These are phyloP conservation scores for Augochlorella aurata DNA, from an alignment of 2,888 invertebrate species.

Conservation along the genomic window DNA sequence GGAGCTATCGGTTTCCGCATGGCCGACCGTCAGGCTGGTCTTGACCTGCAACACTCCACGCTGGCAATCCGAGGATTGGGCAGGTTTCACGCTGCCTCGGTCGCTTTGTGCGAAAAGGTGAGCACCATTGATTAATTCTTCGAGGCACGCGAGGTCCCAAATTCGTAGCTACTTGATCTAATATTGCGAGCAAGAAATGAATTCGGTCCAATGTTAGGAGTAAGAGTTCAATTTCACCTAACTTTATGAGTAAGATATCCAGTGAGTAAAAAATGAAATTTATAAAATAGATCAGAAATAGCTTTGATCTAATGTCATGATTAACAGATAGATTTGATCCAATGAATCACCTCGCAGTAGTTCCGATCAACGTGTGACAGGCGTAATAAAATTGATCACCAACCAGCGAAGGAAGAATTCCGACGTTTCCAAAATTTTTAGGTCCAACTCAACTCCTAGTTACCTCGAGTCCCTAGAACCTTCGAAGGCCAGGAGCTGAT, in stretches of 20 bases:
- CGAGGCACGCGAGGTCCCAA: too few relatives aligned
- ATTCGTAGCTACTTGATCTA: too few relatives aligned
- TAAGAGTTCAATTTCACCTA: too few relatives aligned
- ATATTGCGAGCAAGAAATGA: too few relatives aligned
- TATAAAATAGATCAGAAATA: too few relatives aligned
- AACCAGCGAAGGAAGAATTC: background rate
- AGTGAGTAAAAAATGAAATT: too few relatives aligned
- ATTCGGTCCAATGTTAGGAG: too few relatives aligned
- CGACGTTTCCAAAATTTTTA: background rate
- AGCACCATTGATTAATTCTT: background rate
- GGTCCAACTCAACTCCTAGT: background rate
- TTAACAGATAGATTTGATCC: too few relatives aligned
- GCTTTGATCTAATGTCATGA: too few relatives aligned
- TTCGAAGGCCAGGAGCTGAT: background rate
- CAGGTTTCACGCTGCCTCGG: conserved; percentile 84
- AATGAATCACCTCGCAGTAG: background rate
- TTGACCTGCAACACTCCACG: conserved; percentile 83
- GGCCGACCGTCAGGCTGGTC: conserved; percentile 83
- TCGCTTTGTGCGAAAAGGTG: conserved; percentile 83
- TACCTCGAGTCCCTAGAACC: background rate
- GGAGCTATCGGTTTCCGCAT: conserved; percentile 83
- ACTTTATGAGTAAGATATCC: too few relatives aligned
- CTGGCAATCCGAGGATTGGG: conserved; percentile 83
- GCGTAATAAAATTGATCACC: background rate
- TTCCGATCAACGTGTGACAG: background rate